phyloP scores from a whole-genome alignment of 2,113 vertebrate species.

The Chroicocephalus ridibundus region DNA sequence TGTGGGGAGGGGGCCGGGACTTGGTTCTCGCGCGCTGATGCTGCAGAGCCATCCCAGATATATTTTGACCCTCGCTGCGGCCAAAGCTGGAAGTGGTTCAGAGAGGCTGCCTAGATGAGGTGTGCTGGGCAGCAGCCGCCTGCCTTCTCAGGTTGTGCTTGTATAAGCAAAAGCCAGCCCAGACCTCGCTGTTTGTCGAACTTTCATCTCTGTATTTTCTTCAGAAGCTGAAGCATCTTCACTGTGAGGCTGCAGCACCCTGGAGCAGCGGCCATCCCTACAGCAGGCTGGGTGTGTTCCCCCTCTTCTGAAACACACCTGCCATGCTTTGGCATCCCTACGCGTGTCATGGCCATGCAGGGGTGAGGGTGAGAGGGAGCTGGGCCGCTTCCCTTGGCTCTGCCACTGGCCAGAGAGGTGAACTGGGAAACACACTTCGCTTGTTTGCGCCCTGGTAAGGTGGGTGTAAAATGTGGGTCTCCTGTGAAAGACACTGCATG shows the following conservation, averaged over 20 bases:
- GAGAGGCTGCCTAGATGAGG: not conserved
- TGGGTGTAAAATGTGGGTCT: not conserved
- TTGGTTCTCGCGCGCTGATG: fast-evolving
- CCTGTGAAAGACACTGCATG: not conserved
- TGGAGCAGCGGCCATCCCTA: fast-evolving
- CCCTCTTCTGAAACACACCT: fast-evolving
- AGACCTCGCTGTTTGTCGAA: not conserved
- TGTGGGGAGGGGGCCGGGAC: no score
- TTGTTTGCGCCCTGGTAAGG: not conserved
- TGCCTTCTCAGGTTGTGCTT: fast-evolving
- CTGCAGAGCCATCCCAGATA: not conserved
- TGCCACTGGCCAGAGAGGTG: fast-evolving
- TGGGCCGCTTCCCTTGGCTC: not conserved
- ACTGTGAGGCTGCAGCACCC: not conserved
- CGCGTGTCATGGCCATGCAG: fast-evolving
- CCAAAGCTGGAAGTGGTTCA: not conserved
- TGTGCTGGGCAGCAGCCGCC: not conserved
- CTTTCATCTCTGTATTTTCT: not conserved
- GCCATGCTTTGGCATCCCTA: not conserved
- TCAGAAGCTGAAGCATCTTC: not conserved
- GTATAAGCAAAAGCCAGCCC: not conserved
- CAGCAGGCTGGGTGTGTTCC: fast-evolving
- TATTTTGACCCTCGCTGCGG: not conserved
- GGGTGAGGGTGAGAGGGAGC: not conserved
- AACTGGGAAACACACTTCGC: not conserved